phyloP scores from a whole-genome alignment of 2,888 invertebrate species.

The Aspidiotus rigidus region DNA sequence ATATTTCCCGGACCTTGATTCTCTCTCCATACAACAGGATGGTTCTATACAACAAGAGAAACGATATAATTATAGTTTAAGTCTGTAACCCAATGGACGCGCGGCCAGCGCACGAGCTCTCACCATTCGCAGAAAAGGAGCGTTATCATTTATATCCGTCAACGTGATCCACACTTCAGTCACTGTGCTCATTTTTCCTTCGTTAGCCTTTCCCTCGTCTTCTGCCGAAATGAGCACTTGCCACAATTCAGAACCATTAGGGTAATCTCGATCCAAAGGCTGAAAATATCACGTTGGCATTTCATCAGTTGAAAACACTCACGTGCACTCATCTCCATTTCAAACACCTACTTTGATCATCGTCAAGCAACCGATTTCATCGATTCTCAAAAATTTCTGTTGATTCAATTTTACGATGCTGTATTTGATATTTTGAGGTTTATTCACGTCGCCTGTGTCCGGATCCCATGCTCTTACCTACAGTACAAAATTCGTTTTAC shows the following conservation, averaged over 20 bases:
- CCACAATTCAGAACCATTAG: conserved; percentile 72
- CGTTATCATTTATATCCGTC: conserved; percentile 86
- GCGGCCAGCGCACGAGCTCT: conserved; percentile 39
- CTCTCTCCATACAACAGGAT: conserved; percentile 77
- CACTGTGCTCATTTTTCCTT: conserved; percentile 42
- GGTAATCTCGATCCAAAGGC: conserved; percentile 80
- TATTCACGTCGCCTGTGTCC: conserved; percentile 65
- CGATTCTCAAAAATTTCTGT: conserved; percentile 59
- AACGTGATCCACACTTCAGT: conserved; percentile 57
- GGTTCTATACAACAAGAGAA: conserved; percentile 46
- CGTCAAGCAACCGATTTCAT: conserved; percentile 64
- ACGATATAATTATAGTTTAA: background rate
- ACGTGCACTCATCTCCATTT: background rate
- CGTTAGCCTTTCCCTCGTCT: conserved; percentile 60
- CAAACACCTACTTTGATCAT: conserved; percentile 48
- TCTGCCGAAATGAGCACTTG: conserved; percentile 59
- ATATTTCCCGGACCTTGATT: conserved; percentile 61
- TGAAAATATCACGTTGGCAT: conserved; percentile 41
- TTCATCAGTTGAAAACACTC: background rate
- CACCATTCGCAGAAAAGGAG: conserved; percentile 72
- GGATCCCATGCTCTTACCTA: conserved; percentile 70
- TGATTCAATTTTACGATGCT: conserved; percentile 63
- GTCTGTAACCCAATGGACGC: no score
- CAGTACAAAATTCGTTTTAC: conserved; percentile 30
- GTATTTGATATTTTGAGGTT: conserved; percentile 69